These are phyloP conservation scores for Hippopotamus amphibius DNA, from an alignment of 2,113 vertebrate genomes.

Conservation along the genomic window DNA sequence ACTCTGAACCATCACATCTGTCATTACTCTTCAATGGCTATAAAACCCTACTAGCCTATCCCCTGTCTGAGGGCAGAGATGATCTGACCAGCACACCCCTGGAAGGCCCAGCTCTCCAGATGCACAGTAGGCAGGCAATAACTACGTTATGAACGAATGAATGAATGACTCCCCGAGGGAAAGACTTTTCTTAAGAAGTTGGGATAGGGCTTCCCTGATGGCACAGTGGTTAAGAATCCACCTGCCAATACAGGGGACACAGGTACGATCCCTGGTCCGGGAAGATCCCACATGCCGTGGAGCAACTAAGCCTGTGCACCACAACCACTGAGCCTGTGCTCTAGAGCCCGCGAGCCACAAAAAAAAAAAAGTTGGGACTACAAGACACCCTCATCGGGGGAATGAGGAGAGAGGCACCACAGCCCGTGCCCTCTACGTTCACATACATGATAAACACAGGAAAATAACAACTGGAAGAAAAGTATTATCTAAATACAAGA, in stretches of 20 bases:
- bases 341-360: neutral
- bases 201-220: neutral
- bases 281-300: neutral
- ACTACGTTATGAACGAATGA: neutral
- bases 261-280: neutral
- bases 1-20: neutral
- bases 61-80: neutral
- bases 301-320: neutral
- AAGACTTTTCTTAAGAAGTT: neutral
- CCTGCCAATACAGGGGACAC: neutral
- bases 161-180: neutral
- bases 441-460: neutral
- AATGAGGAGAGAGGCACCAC: neutral
- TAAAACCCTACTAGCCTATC: neutral
- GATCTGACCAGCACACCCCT: neutral
- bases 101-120: neutral
- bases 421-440: neutral
- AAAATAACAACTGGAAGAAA: neutral
- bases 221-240: neutral
- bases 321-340: no score
- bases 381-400: neutral
- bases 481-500: neutral
- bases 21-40: neutral
- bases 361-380: neutral
- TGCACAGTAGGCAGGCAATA: neutral